Conservation (phyloP, 2,113 vertebrate species). For the Rostratula benghalensis region DNA sequence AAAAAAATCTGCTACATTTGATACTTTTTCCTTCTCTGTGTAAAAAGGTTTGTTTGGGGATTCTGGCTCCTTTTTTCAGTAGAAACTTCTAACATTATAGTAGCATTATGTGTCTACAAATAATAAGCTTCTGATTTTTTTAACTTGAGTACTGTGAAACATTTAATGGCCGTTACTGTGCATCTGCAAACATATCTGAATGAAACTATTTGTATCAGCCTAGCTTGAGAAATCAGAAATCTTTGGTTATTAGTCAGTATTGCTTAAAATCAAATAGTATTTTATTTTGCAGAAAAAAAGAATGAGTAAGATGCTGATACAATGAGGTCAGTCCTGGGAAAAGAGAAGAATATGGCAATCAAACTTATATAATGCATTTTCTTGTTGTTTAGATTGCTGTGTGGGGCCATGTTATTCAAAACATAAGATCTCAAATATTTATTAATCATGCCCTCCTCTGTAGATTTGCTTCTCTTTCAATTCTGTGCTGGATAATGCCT, state of each 20-base stretch:
- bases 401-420: neutral
- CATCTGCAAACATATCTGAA: conserved; percentile 69
- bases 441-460: conserved; percentile 15
- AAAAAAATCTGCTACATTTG: neutral
- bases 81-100: conserved; percentile 4
- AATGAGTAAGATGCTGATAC: conserved; percentile 18
- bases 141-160: conserved; percentile 44
- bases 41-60: neutral
- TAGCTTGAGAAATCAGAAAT: conserved; percentile 60
- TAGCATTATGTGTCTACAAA: conserved; percentile 19
- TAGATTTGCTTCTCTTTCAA: conserved; percentile 23
- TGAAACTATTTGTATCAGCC: conserved; percentile 67
- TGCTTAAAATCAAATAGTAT: conserved; percentile 66
- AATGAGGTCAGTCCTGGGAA: neutral
- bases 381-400: conserved; percentile 30
- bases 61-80: neutral
- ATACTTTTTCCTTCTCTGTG: neutral
- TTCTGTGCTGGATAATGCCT: neutral
- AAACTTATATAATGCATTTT: conserved; percentile 58
- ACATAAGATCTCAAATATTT: conserved; percentile 29
- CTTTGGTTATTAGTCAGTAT: conserved; percentile 51
- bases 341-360: conserved; percentile 28
- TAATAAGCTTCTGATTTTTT: conserved; percentile 33
- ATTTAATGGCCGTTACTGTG: conserved; percentile 67
- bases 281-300: conserved; percentile 62